Evolutionary conservation across 1,140 invertebrate genomes (phyloP).

Genomic region (Cyphomyrmex costatus): DNA sequence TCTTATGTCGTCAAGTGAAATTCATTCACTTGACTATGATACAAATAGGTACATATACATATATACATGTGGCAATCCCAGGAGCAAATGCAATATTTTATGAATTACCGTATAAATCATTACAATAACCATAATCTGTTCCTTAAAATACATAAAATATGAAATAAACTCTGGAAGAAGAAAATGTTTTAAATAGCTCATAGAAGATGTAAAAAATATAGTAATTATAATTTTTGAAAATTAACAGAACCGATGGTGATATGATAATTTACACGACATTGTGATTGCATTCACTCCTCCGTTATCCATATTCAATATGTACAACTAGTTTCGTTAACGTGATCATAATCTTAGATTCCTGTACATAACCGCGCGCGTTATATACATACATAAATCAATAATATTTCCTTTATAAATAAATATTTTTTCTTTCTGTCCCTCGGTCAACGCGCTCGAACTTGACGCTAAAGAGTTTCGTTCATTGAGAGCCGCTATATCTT

Average conservation of each 20-base stretch:
- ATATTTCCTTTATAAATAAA: conserved; percentile 71
- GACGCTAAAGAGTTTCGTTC: neutral
- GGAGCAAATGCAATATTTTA: neutral
- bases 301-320: conserved; percentile 43
- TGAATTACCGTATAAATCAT: neutral
- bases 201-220: neutral
- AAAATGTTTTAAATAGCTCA: neutral
- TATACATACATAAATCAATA: conserved; percentile 61
- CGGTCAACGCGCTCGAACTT: conserved; percentile 59
- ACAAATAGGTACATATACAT: conserved; percentile 62
- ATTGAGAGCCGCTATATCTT: neutral
- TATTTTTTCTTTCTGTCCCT: conserved; percentile 63
- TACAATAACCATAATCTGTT: neutral
- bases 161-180: conserved; percentile 32
- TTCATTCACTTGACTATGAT: conserved; percentile 15
- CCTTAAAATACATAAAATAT: neutral
- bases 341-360: conserved; percentile 48
- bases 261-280: neutral
- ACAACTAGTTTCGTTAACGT: conserved; percentile 39
- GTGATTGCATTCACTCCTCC: neutral
- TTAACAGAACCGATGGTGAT: neutral
- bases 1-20: conserved; percentile 60
- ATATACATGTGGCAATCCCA: conserved; percentile 41
- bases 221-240: neutral
- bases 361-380: conserved; percentile 57